Conservation (phyloP, 2,888 invertebrate species). For the Serrognathus titanus region DNA sequence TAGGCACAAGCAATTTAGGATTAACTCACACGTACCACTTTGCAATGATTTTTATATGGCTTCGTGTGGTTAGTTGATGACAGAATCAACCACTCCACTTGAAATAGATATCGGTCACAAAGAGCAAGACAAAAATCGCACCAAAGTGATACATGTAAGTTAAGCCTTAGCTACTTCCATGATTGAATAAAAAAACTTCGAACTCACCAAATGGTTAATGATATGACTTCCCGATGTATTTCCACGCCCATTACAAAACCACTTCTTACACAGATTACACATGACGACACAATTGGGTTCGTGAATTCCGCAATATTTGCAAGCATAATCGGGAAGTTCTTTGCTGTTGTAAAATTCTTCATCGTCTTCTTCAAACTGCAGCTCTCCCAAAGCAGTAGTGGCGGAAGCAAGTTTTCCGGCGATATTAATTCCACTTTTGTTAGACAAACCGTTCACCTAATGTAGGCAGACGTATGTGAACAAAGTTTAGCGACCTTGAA, state of each 20-base stretch:
- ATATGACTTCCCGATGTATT: constrained; percentile 98
- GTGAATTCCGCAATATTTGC: constrained; percentile 98
- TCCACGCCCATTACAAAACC: constrained; percentile 99
- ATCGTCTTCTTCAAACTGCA: constrained; percentile 95
- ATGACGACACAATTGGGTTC: constrained; percentile 96
- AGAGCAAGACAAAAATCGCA: too few species aligned
- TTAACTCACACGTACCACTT: too few species aligned
- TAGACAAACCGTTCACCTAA: constrained; percentile 69
- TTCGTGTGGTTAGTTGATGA: too few species aligned
- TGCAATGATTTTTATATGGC: too few species aligned
- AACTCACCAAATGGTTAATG: constrained; percentile 91
- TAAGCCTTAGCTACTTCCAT: too few species aligned
- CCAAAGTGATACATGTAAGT: too few species aligned
- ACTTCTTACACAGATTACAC: constrained; percentile 98
- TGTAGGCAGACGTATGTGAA: constrained; percentile 22
- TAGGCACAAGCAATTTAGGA: too few species aligned
- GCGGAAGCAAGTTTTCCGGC: constrained; percentile 64
- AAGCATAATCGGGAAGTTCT: constrained; percentile 93
- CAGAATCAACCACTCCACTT: too few species aligned
- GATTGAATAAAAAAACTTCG: background rate
- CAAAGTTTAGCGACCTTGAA: constrained; percentile 9
- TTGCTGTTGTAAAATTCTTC: constrained; percentile 82
- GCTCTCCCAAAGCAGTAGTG: constrained; percentile 75
- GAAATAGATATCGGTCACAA: too few species aligned
- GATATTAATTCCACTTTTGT: constrained; percentile 53